Percentiles rank a stretch among this genome's conserved stretches.
phyloP scores from a whole-genome alignment of 2,113 vertebrate species.

The Python bivittatus region DNA sequence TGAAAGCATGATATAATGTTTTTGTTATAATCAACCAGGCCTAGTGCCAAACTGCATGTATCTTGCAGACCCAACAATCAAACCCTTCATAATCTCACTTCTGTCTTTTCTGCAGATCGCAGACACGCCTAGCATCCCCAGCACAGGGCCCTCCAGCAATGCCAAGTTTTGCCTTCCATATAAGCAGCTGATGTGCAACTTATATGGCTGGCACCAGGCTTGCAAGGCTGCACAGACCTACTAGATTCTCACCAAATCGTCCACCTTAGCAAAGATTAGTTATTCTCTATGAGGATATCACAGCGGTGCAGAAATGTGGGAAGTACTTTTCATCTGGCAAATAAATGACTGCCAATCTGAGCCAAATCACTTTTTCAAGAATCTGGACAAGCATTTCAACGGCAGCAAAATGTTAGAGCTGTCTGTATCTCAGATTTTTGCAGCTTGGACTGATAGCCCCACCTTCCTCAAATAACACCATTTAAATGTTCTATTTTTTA shows the following conservation, averaged over 20 bases:
- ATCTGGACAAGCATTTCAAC: neutral
- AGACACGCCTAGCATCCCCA: no score
- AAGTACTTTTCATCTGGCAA: neutral
- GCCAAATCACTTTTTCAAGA: neutral
- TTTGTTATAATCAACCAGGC: neutral
- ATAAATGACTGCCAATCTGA: neutral
- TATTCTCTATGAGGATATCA: neutral
- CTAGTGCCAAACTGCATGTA: neutral
- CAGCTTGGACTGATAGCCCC: neutral
- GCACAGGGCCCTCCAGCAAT: neutral
- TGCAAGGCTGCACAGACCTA: neutral
- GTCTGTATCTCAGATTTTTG: neutral
- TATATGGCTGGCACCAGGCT: neutral
- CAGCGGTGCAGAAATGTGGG: neutral
- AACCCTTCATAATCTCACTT: neutral
- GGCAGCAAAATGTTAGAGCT: neutral
- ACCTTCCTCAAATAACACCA: neutral
- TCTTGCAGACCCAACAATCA: neutral
- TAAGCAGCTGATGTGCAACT: neutral
- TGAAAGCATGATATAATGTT: neutral
- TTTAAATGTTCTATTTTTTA: neutral
- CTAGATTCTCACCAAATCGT: neutral
- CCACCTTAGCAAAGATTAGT: neutral
- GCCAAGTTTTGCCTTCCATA: neutral
- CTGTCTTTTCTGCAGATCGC: neutral